Percentiles rank a stretch among this genome's conserved stretches.
Conservation (phyloP, 1,140 invertebrate species). For the Cecropterus lyciades region DNA sequence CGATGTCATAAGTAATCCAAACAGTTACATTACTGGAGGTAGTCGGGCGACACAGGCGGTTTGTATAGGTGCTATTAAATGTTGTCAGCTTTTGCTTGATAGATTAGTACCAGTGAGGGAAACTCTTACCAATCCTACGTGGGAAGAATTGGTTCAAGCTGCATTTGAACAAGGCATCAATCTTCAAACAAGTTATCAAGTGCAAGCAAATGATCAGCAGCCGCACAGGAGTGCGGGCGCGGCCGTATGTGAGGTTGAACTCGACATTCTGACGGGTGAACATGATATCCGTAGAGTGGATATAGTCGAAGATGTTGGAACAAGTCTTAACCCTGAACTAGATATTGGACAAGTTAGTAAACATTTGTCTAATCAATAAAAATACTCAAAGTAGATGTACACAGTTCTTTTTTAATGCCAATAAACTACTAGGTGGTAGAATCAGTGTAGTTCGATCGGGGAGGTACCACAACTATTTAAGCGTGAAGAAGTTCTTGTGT, state of each 20-base stretch:
- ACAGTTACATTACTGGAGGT: constrained; percentile 86
- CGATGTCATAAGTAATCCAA: constrained; percentile 85
- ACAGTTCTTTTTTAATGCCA: too few relatives aligned
- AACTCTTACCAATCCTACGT: constrained; percentile 82
- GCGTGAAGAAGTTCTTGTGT: too few relatives aligned
- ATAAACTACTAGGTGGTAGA: too few relatives aligned
- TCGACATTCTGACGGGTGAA: constrained; percentile 42
- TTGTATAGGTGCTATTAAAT: constrained; percentile 84
- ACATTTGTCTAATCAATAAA: too few relatives aligned
- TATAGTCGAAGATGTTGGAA: constrained; percentile 86
- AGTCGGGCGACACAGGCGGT: constrained; percentile 69
- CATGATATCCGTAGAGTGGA: constrained; percentile 40
- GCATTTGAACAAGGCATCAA: constrained; percentile 85
- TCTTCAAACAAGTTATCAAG: constrained; percentile 74
- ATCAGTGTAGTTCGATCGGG: too few relatives aligned
- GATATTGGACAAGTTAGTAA: constrained; percentile 91
- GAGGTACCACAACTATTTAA: too few relatives aligned
- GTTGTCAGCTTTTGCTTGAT: constrained; percentile 86
- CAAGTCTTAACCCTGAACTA: constrained; percentile 89
- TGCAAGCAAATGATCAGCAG: constrained; percentile 35
- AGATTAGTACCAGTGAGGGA: constrained; percentile 86
- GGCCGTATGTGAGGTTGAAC: constrained; percentile 36
- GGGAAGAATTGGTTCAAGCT: constrained; percentile 85
- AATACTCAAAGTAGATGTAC: too few relatives aligned
- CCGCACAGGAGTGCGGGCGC: constrained; percentile 35